Conservation (phyloP, 2,113 vertebrate species). For the Rhizomys pruinosus region DNA sequence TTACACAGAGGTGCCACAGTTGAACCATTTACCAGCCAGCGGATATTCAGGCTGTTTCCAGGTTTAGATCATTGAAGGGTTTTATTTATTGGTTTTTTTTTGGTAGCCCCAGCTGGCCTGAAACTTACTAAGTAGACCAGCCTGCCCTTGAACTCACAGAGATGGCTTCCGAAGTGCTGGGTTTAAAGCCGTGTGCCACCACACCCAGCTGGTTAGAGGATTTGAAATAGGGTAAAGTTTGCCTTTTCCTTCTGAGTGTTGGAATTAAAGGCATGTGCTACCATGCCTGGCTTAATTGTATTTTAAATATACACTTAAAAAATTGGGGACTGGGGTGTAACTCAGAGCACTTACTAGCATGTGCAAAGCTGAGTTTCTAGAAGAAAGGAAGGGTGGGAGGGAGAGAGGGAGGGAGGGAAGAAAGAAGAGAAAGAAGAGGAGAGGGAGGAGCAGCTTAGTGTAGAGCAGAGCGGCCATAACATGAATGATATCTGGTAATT, state of each 20-base stretch:
- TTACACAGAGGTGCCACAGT: background rate
- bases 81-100: background rate
- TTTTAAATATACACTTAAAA: background rate
- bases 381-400: background rate
- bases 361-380: background rate
- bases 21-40: background rate
- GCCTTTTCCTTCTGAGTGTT: too few relatives aligned
- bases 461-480: background rate
- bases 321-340: background rate
- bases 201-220: too few relatives aligned
- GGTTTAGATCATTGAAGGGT: background rate
- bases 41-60: background rate
- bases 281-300: too few relatives aligned
- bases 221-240: too few relatives aligned
- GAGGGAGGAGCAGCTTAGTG: background rate
- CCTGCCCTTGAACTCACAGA: too few relatives aligned
- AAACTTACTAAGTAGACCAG: too few relatives aligned
- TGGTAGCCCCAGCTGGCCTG: too few relatives aligned
- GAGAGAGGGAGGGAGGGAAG: background rate
- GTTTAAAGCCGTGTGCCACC: too few relatives aligned
- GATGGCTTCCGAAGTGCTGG: too few relatives aligned
- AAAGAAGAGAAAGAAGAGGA: rapidly evolving
- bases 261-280: too few relatives aligned
- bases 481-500: background rate
- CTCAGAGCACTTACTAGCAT: background rate